A percentile compares a stretch with the other conserved stretches of the same genome.
Conservation (phyloP, 2,888 invertebrate species). For the Leptura quadrifasciata region DNA sequence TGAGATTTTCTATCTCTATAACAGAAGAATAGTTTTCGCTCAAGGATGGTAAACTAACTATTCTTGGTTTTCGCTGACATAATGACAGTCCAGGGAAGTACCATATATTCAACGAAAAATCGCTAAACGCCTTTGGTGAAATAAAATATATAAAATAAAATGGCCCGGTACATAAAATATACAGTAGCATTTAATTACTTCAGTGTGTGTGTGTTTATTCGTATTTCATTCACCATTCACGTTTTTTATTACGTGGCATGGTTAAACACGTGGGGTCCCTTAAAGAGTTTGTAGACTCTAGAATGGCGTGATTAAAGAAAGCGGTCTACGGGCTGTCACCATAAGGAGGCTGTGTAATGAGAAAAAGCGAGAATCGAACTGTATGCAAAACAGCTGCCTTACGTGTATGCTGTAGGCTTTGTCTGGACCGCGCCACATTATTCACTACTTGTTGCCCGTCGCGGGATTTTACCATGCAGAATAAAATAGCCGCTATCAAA, state of each 20-base stretch:
- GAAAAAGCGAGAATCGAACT: conserved; percentile 58
- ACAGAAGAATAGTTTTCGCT: no score
- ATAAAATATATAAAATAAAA: no score
- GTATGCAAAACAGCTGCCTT: conserved; percentile 63
- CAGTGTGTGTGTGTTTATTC: background rate
- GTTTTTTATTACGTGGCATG: background rate
- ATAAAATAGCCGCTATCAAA: conserved; percentile 5
- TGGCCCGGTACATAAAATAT: background rate
- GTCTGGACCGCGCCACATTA: conserved; percentile 56
- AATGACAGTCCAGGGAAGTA: no score
- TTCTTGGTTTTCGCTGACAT: no score
- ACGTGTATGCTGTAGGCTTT: conserved; percentile 51
- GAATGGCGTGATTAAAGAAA: conserved; percentile 37
- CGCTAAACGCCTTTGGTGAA: no score
- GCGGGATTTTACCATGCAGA: conserved; percentile 11
- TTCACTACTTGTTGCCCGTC: conserved; percentile 54
- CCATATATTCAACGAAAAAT: no score
- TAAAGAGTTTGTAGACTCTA: background rate
- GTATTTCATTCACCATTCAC: background rate
- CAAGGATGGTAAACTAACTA: no score
- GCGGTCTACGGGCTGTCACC: conserved; percentile 39
- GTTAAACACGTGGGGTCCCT: background rate
- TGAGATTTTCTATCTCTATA: no score
- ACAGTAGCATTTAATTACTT: background rate
- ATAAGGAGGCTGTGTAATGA: conserved; percentile 30